Conservation (phyloP, 37 sponge, comb jelly and placozoan genomes). For the Aplysina aerophoba region DNA sequence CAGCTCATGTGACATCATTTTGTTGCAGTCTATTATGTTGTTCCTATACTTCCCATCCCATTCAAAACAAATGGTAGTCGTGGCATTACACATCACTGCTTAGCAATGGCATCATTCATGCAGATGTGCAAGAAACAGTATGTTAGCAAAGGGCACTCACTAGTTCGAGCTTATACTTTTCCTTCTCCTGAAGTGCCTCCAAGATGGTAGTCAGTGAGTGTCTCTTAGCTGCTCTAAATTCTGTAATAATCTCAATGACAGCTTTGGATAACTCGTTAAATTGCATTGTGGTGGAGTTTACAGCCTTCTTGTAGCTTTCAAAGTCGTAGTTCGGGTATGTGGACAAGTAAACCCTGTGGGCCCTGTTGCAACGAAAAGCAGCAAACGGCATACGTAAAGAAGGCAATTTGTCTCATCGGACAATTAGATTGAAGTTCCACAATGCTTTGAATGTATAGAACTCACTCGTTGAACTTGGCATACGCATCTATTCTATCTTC, state of each 20-base stretch:
- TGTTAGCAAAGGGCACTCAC: slow-evolving; percentile 36
- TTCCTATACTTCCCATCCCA: no score
- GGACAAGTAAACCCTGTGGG: neutral
- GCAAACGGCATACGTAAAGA: no score
- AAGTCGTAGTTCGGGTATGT: slow-evolving; percentile 3
- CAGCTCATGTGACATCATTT: no score
- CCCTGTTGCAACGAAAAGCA: neutral
- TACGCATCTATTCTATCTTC: slow-evolving; percentile 63
- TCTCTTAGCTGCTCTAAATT: neutral
- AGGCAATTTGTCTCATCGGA: no score
- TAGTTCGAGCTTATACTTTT: slow-evolving; percentile 62
- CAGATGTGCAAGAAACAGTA: no score
- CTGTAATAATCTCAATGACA: slow-evolving; percentile 1
- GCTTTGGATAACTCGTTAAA: slow-evolving; percentile 52
- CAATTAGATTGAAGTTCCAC: no score
- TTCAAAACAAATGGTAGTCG: no score
- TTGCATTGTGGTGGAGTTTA: slow-evolving; percentile 27
- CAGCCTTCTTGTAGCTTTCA: slow-evolving; percentile 23
- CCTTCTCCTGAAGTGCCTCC: slow-evolving; percentile 43
- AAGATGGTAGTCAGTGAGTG: slow-evolving; percentile 9
- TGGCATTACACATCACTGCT: no score
- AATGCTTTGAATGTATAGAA: no score
- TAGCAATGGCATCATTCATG: no score
- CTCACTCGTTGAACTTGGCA: slow-evolving; percentile 44
- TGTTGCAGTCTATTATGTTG: no score